Conservation (phyloP, 1,140 invertebrate species). For the Macrosteles quadrilineatus region DNA sequence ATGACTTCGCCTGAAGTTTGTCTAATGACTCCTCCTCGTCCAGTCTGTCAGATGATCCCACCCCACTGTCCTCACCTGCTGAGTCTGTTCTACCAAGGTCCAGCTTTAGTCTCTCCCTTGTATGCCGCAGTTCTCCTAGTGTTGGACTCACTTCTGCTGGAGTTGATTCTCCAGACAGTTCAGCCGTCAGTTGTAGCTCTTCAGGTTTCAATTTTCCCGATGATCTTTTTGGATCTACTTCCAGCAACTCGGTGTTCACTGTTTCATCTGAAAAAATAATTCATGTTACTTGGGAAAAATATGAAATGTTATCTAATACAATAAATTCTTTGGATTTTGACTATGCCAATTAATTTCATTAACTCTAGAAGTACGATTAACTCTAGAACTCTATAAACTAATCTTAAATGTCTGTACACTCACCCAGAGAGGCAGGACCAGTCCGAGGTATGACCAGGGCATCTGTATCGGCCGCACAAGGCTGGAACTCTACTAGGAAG, state of each 20-base stretch:
- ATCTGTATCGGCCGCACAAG: constrained; percentile 11
- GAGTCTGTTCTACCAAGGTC: constrained; percentile 64
- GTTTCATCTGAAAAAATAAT: constrained; percentile 5
- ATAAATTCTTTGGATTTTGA: no score
- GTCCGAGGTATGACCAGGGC: background rate
- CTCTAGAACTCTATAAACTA: no score
- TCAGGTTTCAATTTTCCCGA: background rate
- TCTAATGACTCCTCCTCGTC: no score
- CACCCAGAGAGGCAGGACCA: no score
- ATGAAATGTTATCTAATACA: no score
- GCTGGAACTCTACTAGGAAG: constrained; percentile 24
- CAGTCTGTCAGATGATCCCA: constrained; percentile 3
- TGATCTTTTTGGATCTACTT: background rate
- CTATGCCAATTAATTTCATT: no score
- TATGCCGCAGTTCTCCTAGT: constrained; percentile 72
- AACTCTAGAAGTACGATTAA: no score
- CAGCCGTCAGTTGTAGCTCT: background rate
- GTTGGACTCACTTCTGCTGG: constrained; percentile 32
- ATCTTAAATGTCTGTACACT: no score
- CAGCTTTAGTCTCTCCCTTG: constrained; percentile 68
- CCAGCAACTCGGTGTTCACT: background rate
- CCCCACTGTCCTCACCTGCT: constrained; percentile 43
- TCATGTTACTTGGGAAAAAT: background rate
- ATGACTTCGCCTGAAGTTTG: no score
- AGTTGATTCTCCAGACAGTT: background rate